A percentile compares a stretch with the other conserved stretches of the same genome.
These are phyloP conservation scores for Scaptomyza flava DNA, from an alignment of 2,888 invertebrate species.

Conservation along the genomic window DNA sequence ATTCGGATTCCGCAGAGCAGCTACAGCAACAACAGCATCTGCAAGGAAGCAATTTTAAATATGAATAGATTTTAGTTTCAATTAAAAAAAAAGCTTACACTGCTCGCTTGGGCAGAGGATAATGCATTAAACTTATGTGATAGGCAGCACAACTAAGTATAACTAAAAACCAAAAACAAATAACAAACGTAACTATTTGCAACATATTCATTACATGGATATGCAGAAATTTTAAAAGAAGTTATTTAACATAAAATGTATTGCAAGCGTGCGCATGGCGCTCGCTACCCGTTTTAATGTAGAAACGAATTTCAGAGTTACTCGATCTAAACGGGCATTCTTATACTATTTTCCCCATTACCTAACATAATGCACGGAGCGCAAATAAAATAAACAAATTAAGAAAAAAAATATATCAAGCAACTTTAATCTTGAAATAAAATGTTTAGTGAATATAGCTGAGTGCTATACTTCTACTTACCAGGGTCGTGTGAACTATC, in stretches of 20 bases:
- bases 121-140: constrained; percentile 61
- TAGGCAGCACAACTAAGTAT: constrained; percentile 62
- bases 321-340: constrained; percentile 45
- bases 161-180: constrained; percentile 6
- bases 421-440: constrained; percentile 16
- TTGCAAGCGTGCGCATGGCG: constrained; percentile 51
- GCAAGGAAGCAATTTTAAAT: constrained; percentile 43
- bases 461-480: constrained; percentile 23
- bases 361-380: constrained; percentile 27
- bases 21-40: constrained; percentile 19
- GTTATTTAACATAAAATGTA: constrained; percentile 34
- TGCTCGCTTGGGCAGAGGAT: constrained; percentile 18
- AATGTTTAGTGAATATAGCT: constrained; percentile 9
- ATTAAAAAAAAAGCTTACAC: constrained; percentile 9
- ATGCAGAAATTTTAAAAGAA: constrained; percentile 37
- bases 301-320: constrained; percentile 68
- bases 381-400: constrained; percentile 11
- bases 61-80: constrained; percentile 45
- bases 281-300: constrained; percentile 60
- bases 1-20: constrained; percentile 19
- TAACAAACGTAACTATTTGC: constrained; percentile 13
- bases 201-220: constrained; percentile 28
- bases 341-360: constrained; percentile 31
- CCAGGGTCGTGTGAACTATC: constrained; percentile 41
- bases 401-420: constrained; percentile 9